These are phyloP conservation scores for Heliothis subflexa DNA, from an alignment of 1,140 invertebrate species.

Conservation along the genomic window DNA sequence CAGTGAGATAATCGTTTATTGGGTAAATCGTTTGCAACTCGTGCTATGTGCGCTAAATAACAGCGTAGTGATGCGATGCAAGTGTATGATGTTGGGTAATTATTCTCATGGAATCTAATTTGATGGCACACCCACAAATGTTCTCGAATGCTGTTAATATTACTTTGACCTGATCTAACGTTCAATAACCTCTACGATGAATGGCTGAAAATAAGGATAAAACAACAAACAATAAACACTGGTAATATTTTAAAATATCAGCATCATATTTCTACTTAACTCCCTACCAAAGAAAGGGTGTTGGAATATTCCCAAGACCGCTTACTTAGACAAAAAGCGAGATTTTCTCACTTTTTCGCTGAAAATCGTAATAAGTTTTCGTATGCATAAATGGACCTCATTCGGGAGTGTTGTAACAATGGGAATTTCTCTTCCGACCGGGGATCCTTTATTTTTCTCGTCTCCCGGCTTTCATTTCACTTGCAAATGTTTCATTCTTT, in stretches of 20 bases:
- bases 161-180: background rate
- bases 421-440: slow-evolving; percentile 64
- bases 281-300: slow-evolving; percentile 44
- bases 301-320: slow-evolving; percentile 43
- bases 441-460: slow-evolving; percentile 68
- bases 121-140: too few species aligned
- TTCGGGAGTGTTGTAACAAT: slow-evolving; percentile 69
- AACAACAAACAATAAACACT: slow-evolving; percentile 5
- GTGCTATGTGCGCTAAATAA: too few species aligned
- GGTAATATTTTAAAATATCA: slow-evolving; percentile 30
- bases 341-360: slow-evolving; percentile 41
- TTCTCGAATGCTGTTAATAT: too few species aligned
- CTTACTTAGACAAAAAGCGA: slow-evolving; percentile 46
- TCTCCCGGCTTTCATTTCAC: slow-evolving; percentile 70
- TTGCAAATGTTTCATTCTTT: slow-evolving; percentile 77
- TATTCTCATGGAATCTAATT: too few species aligned
- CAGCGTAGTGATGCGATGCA: too few species aligned
- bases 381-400: slow-evolving; percentile 78
- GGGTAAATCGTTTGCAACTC: too few species aligned
- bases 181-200: background rate
- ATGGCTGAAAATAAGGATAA: background rate
- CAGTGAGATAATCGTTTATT: too few species aligned
- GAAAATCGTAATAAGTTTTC: slow-evolving; percentile 68
- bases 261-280: slow-evolving; percentile 41
- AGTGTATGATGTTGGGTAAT: too few species aligned